Evolutionary conservation across 2,797 vertebrate genomes (phyloP).

Genomic region (Hippocampus kuda): DNA sequence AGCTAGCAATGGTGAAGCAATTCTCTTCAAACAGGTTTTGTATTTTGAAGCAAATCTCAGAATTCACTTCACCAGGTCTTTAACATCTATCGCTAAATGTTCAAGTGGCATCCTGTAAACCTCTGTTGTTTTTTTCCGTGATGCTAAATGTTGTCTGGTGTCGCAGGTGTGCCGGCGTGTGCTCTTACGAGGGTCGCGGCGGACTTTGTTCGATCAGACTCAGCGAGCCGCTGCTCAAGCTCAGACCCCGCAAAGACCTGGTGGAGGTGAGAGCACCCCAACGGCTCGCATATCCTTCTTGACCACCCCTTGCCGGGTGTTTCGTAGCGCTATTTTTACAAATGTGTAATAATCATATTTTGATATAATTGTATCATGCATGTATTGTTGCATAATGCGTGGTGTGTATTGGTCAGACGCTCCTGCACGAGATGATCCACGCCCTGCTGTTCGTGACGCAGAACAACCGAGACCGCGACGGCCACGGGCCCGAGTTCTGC

Average conservation of each 20-base stretch:
- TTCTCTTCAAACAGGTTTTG: no score
- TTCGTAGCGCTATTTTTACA: no score
- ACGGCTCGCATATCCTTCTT: no score
- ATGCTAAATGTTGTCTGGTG: neutral
- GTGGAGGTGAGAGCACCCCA: constrained; percentile 72
- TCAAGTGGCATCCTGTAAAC: no score
- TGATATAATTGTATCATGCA: no score
- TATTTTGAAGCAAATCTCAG: no score
- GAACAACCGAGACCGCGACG: constrained; percentile 83
- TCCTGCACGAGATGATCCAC: constrained; percentile 98
- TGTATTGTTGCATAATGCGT: no score
- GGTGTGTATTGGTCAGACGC: constrained; percentile 69
- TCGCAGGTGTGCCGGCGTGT: constrained; percentile 84
- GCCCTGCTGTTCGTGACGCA: constrained; percentile 93
- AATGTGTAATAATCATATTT: no score
- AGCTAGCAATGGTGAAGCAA: no score
- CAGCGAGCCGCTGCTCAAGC: constrained; percentile 86
- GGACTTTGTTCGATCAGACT: constrained; percentile 91
- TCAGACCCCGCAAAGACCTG: constrained; percentile 87
- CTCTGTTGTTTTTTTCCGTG: neutral
- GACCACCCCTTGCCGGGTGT: no score
- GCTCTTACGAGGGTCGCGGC: constrained; percentile 82
- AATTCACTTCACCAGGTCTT: no score
- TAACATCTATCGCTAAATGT: no score
- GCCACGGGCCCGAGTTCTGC: constrained; percentile 91